Evolutionary conservation across 2,797 vertebrate genomes (phyloP).

Genomic region (Halcyon chelicuti): DNA sequence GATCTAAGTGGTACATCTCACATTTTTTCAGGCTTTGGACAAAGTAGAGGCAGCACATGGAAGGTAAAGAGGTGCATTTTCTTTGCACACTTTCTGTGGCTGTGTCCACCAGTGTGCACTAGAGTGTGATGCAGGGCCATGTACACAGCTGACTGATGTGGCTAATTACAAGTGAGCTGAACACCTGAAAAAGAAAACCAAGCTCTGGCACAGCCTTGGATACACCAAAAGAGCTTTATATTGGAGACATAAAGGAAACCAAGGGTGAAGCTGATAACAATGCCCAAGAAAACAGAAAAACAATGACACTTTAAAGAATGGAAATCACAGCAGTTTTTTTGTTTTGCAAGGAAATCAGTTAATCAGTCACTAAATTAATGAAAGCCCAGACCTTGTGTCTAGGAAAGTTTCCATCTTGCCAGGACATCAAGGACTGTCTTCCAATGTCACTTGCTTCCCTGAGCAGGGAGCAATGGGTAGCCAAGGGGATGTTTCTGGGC

Average conservation of each 20-base stretch:
- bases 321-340: neutral
- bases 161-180: neutral
- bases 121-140: neutral
- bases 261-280: neutral
- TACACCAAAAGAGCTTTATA: neutral
- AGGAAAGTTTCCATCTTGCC: neutral
- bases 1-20: neutral
- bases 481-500: neutral
- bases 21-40: neutral
- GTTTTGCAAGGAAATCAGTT: neutral
- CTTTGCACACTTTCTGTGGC: neutral
- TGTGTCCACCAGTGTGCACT: neutral
- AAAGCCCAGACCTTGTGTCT: neutral
- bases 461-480: neutral
- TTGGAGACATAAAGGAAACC: neutral
- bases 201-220: neutral
- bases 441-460: neutral
- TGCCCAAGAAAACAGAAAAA: neutral
- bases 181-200: neutral
- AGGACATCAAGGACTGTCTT: neutral
- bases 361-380: neutral
- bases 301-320: neutral
- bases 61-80: conserved; percentile 4
- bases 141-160: conserved; percentile 16
- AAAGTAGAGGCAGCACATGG: neutral